Conservation (phyloP, 2,113 vertebrate genomes). For the Columba janthina region DNA sequence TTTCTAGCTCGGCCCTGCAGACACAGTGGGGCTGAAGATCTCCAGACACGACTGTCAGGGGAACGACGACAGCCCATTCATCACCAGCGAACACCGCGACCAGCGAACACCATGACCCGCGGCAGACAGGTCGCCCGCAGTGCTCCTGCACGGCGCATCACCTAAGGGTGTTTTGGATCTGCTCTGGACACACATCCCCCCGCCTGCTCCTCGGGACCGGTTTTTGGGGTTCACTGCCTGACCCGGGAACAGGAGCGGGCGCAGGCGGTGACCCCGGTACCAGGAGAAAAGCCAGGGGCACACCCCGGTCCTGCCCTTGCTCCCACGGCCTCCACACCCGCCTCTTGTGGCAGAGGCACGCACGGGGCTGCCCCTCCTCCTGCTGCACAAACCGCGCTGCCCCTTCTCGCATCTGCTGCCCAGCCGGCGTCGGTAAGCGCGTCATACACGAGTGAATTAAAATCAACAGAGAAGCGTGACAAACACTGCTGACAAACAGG, state of each 20-base stretch:
- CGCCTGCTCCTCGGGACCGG: not conserved
- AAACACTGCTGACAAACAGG: not conserved
- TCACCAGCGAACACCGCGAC: not conserved
- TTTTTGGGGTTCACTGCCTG: not conserved
- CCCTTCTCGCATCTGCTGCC: not conserved
- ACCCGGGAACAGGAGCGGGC: fast-evolving
- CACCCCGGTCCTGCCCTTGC: fast-evolving
- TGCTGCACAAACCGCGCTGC: fast-evolving
- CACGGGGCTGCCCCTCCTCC: not conserved
- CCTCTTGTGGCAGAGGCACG: not conserved
- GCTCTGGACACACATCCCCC: fast-evolving
- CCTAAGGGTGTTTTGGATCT: fast-evolving
- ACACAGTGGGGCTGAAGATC: not conserved
- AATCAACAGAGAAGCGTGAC: not conserved
- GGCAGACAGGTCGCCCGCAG: not conserved
- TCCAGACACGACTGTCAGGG: not conserved
- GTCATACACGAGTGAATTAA: not conserved
- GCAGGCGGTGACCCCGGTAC: not conserved
- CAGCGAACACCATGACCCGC: too few relatives aligned
- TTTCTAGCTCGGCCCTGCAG: not conserved
- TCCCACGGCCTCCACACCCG: not conserved
- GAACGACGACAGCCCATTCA: not conserved
- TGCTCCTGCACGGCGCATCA: fast-evolving
- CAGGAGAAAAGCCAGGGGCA: not conserved
- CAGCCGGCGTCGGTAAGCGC: not conserved